Base-by-base conservation (phyloP, 2,113 vertebrate species). In the Chamaetylas fuelleborni region DNA sequence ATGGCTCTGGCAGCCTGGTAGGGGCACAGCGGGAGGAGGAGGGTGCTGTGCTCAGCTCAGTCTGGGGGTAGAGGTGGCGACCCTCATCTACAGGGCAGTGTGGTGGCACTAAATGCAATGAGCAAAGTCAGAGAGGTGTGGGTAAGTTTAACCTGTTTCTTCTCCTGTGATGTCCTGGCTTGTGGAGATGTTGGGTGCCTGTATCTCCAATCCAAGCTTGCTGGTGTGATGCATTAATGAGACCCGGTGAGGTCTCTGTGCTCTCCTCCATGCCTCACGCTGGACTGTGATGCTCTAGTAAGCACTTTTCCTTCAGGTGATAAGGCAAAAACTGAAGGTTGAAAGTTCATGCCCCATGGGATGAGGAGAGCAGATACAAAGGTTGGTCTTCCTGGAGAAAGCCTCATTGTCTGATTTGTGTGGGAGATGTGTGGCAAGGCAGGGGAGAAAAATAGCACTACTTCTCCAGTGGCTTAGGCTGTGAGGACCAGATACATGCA, bases 221-320 rank as follows among this genome's bases (percentile, higher is more conserved):
- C 26, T 5, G 4, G 22, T 4, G 5, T 78, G 47, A 66, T 19
- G 23, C 4, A 2, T 29, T 36, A 13, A 19, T 26, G 87, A 82
- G 38, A 25, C 8, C 13, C 11, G 31, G 11, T 51, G 66, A 73
- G 11, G 34, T 62, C 12, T 42, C 1, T 60, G 33, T 76, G 33
- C 12, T 62, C 23, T 29, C 34, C 9, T 61, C 29, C 3, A 0
- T 81, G 73, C 61, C 40, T 38, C 23, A 33, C 2, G 6, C 33
- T 87, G 67, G n/a, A 43, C 86, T 66, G 67, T 70, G 60, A 19
- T 81, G 87, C 74, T 80, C 38, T 79, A 45, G n/a, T 45, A 72
- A 95, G 73, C 48, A 53, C 76, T 76, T 73, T 57, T 89, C 58
- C 57, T 84, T 93, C 40, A 8, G 29, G 20, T 82, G 69, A 45